Base-by-base conservation (phyloP, 2,888 invertebrate species). In the Diarsia mendica region DNA sequence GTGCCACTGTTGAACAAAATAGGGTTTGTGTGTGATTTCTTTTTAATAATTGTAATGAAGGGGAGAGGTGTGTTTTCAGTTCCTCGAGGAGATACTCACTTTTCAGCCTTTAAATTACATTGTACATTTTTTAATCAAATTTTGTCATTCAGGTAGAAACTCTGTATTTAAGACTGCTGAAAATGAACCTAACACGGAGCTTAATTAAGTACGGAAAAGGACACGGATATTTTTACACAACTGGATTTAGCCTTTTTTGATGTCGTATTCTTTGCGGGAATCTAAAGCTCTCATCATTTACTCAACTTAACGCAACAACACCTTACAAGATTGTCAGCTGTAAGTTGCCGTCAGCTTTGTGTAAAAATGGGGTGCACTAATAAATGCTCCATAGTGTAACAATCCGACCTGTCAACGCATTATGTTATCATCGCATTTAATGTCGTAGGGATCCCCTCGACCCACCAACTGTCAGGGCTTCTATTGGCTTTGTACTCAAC, bases 361-460 rank as follows among this genome's bases (percentile, higher is more conserved):
- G 72, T 18, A 61, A 68, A 67, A 81, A 60, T 55, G 46, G 70
- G 77, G 77, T 67, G 67, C 67, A 49, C 28, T 63, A 81, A 82
- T n/a, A n/a, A n/a, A n/a, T 87, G 77, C 85, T 87, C 85, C 80
- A 83, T 65, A 87, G 89, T 89, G 87, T 88, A 86, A 90, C 92
- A 92, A 92, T 91, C 91, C 87, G 86, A 90, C 87, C 88, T 92
- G 92, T 92, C 92, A 91, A 90, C 93, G 90, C 71, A 75, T 80
- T 78, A 72, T 72, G 75, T 81, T 87, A 82, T 79, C 88, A 85
- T 87, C 86, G 84, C 86, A 88, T 87, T 85, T 87, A 87, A 78
- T 79, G 70, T 90, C 90, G 91, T 90, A 86, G 83, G 85, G 84
- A 83, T 76, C 86, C 89, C 88, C 89, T 88, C 83, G 75, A 79